phyloP scores from a whole-genome alignment of 2,888 invertebrate species.

The Caenorhabditis wallacei region DNA sequence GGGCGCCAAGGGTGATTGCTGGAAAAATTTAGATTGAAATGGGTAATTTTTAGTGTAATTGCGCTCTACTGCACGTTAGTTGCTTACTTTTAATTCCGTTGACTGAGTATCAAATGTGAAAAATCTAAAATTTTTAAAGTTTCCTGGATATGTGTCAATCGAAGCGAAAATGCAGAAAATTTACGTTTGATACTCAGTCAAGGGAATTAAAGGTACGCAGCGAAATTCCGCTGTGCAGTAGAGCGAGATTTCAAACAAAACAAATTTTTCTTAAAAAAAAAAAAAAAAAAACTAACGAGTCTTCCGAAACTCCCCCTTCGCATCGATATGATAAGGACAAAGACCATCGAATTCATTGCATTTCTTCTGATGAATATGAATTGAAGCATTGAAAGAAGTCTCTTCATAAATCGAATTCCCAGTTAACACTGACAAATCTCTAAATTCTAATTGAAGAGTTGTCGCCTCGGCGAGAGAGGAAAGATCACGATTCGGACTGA shows the following conservation, averaged over 20 bases:
- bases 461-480: constrained; percentile 97
- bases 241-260: constrained; percentile 85
- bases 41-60: neutral
- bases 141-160: no score
- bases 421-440: constrained; percentile 91
- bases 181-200: no score
- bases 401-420: constrained; percentile 92
- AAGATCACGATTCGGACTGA: constrained; percentile 90
- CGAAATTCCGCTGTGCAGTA: no score
- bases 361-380: constrained; percentile 90
- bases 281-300: constrained; percentile 6
- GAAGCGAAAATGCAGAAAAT: no score
- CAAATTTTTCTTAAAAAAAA: no score
- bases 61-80: no score
- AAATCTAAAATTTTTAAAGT: no score
- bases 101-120: no score
- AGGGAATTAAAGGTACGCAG: no score
- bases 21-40: neutral
- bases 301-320: constrained; percentile 91
- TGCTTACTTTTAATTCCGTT: no score
- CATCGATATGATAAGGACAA: constrained; percentile 97
- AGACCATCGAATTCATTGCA: constrained; percentile 92
- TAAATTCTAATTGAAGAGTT: constrained; percentile 96
- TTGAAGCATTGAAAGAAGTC: constrained; percentile 90
- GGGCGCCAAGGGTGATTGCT: constrained; percentile 95